phyloP scores from a whole-genome alignment of 2,113 vertebrate species.

The Bombycilla garrulus region DNA sequence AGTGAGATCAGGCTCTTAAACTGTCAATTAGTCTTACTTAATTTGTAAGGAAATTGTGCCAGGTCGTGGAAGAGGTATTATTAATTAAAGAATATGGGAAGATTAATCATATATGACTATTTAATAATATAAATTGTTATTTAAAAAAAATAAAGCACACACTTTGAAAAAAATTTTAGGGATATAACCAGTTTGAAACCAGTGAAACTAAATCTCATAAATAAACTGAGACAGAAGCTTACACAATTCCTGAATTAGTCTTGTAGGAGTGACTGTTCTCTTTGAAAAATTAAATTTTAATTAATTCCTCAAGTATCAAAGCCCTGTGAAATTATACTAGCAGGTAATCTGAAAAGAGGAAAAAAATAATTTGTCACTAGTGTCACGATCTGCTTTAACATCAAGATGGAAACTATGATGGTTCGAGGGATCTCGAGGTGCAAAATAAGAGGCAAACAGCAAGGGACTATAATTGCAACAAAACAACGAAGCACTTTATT shows the following conservation, averaged over 20 bases:
- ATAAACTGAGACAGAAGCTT: background rate
- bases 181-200: background rate
- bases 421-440: too few relatives aligned
- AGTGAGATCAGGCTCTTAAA: background rate
- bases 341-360: background rate
- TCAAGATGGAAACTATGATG: too few relatives aligned
- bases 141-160: background rate
- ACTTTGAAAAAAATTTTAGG: background rate
- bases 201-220: background rate
- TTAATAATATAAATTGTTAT: background rate
- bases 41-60: background rate
- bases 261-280: background rate
- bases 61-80: background rate
- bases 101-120: background rate
- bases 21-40: background rate
- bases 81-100: background rate
- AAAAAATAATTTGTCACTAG: background rate
- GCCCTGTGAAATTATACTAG: background rate
- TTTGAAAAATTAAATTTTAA: background rate
- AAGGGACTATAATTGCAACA: too few relatives aligned
- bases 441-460: too few relatives aligned
- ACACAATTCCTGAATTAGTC: background rate
- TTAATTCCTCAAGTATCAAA: background rate
- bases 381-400: too few relatives aligned
- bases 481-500: too few relatives aligned